Evolutionary conservation across 2,888 invertebrate genomes (phyloP), one percentile per base, ranked within the genome.

Genomic region (Pterostichus madidus): DNA sequence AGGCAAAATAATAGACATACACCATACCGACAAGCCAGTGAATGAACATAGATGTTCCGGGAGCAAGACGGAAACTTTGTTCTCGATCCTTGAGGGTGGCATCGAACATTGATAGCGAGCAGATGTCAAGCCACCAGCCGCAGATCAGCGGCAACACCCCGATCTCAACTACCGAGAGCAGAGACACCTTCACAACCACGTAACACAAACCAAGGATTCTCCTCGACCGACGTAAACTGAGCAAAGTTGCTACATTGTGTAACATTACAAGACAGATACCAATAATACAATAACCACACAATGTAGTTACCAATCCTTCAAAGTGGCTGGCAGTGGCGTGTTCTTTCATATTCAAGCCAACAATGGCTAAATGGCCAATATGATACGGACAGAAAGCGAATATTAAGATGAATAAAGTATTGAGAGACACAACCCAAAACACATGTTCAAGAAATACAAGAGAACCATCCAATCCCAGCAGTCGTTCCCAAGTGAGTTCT

Each of bases 1-100:
- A 98, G 6, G 99, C 99, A 88, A 99, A 99, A 91, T 99, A 99
- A 90, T 99, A 99, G 11, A 99, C 98, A 88, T 98, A 99, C 44
- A 97, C 96, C 98, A 99, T 99, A 83, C 99, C 99, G 6, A 98
- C 97, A 53, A 99, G 93, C 99, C 99, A 99, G 89, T 99, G 99
- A 80, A 99, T 96, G 89, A 99, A 99, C 92, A 99, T 96, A 0
- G 98, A 97, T 0, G 99, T 98, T 86, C 98, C 98, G 0, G 99
- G 99, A 0, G 98, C 98, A 0, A 96, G 93, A 85, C 95, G 94
- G 86, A 99, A 97, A 84, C 96, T 97, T 0, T 94, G 93, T 89
- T 98, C 96, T 52, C 99, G 93, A 88, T 97, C 97, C 88, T 95
- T 95, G 0, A 98, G 92, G 0, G 96, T 96, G 0, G 97, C 97